A percentile compares a stretch with the other conserved stretches of the same genome.
phyloP scores from a whole-genome alignment of 2,797 vertebrate species.

The Eutrigla gurnardus region DNA sequence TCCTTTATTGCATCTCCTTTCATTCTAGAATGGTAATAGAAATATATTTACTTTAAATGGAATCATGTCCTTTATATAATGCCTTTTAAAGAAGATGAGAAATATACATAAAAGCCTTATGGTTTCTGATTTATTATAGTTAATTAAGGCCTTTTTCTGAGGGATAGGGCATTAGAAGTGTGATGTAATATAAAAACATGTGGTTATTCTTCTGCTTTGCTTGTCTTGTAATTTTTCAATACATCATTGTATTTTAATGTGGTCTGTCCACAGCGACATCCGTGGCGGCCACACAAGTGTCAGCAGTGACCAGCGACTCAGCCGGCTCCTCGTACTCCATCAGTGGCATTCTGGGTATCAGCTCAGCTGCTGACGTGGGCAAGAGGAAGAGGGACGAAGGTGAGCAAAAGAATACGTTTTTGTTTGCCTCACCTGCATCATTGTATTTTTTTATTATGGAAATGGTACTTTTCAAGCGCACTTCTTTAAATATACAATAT shows the following conservation, averaged over 20 bases:
- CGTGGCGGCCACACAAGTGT: conserved; percentile 94
- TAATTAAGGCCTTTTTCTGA: background rate
- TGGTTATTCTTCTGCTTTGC: background rate
- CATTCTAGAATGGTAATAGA: background rate
- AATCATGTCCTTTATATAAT: background rate
- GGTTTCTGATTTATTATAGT: background rate
- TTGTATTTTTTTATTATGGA: background rate
- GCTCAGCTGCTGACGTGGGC: conserved; percentile 91
- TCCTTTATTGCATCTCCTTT: background rate
- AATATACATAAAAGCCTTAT: background rate
- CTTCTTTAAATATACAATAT: conserved; percentile 25
- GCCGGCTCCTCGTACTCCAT: conserved; percentile 98
- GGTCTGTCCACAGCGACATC: conserved; percentile 88
- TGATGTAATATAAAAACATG: background rate
- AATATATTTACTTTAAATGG: background rate
- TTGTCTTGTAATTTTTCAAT: background rate
- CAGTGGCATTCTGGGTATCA: conserved; percentile 98
- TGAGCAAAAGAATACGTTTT: conserved; percentile 68
- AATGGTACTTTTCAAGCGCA: background rate
- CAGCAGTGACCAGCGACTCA: conserved; percentile 93
- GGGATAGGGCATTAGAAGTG: background rate
- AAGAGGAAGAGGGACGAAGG: conserved; percentile 98
- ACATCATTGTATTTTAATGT: conserved; percentile 23
- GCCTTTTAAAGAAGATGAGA: background rate
- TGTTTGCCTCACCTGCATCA: conserved; percentile 3